Evolutionary conservation across 2,113 vertebrate genomes (phyloP), one percentile per base, ranked within the genome.

Genomic region (Anthoscopus minutus): DNA sequence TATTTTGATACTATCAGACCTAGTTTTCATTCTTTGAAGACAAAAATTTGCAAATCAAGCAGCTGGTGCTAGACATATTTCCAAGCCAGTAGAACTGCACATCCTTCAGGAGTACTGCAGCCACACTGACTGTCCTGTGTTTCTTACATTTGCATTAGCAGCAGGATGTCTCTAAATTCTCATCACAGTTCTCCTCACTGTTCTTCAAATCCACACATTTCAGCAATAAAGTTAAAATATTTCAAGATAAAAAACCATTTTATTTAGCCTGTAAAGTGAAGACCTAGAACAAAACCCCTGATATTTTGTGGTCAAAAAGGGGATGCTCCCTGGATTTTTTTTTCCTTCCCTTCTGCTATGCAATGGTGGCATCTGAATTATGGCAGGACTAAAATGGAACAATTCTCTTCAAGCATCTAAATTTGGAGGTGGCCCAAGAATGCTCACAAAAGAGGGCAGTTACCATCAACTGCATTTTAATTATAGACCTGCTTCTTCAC

Each of bases 401-500:
- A 10, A 73, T 96, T 96, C 89, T 87, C 89, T 96, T 71, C 93
- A 84, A 93, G 93, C 5, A 1, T 92, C 97, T 97, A 97, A 97
- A 97, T 97, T 93, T 96, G 95, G 97, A 96, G 81, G 88, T 94
- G 94, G 92, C 81, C 81, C 4, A 1, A 91, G 93, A 97, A 95
- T 89, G 94, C 81, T 93, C 94, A 92, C 97, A 93, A 95, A 96
- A 74, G 82, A 81, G 79, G 88, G 72, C 78, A 78, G 93, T 90
- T 61, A 93, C 77, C 76, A 94, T 97, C 95, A 91, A 96, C 94
- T 96, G 94, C 94, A 96, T 83, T 95, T 95, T 97, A 97, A 97
- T 97, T 97, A 96, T 94, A 96, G 95, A 96, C 94, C 94, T 97
- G 95, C 97, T 97, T 96, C 95, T 96, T 96, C 96, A 97, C 95